phyloP scores from a whole-genome alignment of 2,797 vertebrate species.

The Nannoperca australis region DNA sequence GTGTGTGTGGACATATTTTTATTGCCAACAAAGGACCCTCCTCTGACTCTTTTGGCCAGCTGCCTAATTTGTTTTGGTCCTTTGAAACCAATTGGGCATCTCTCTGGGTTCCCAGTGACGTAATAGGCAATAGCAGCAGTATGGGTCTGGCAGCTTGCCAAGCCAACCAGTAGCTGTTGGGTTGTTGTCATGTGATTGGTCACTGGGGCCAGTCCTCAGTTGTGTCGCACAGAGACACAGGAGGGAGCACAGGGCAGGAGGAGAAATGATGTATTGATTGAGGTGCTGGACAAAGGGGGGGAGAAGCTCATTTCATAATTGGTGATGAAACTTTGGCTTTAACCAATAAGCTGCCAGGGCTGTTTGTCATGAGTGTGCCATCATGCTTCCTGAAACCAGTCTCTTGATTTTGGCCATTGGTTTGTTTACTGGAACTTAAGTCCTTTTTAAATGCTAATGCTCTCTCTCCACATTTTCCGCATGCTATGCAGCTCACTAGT shows the following conservation, averaged over 20 bases:
- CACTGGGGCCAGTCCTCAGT: conserved; percentile 44
- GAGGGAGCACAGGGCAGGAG: conserved; percentile 52
- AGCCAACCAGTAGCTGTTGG: conserved; percentile 75
- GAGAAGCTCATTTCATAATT: conserved; percentile 45
- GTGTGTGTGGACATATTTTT: too few species aligned
- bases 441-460: conserved; percentile 77
- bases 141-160: conserved; percentile 73
- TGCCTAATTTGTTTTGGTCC: conserved; percentile 85
- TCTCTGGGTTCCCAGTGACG: conserved; percentile 79
- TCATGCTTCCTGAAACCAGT: conserved; percentile 47
- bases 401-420: conserved; percentile 62
- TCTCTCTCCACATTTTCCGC: conserved; percentile 70
- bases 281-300: conserved; percentile 1
- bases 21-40: conserved; percentile 76
- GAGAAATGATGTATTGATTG: conserved; percentile 53
- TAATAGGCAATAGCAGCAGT: conserved; percentile 71
- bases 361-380: conserved; percentile 36
- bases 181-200: conserved; percentile 74
- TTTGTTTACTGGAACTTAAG: conserved; percentile 69
- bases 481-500: conserved; percentile 66
- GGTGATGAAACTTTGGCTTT: conserved; percentile 38
- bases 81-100: conserved; percentile 73
- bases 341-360: conserved; percentile 45
- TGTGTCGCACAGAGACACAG: conserved; percentile 56
- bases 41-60: conserved; percentile 77